Evolutionary conservation across 2,888 invertebrate genomes (phyloP), one percentile per base, ranked within the genome.

Genomic region (Horisme vitalbata): DNA sequence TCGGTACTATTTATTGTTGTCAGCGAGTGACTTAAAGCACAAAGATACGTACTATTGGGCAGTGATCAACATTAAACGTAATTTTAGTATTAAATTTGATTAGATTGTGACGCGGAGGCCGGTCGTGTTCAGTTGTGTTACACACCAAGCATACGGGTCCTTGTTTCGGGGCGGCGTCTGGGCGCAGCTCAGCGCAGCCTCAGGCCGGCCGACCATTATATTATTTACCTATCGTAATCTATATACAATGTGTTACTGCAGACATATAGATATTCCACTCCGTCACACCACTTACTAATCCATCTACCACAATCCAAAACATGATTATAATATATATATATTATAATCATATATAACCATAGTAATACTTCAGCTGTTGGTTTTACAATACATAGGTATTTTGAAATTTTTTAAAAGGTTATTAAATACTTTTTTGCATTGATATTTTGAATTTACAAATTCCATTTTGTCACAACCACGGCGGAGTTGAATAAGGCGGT

Each of bases 1-100:
- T 79, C 73, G 72, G 68, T 72, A 75, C 78, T 83, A 78, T 79
- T 72, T 79, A 77, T 83, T 83, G 86, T 87, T 86, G 86, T 82
- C 80, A 81, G 79, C 80, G 82, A 81, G 81, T 79, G 86, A 86
- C 80, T 80, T 74, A 77, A 77, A 84, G 88, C 88, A 87, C 87
- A 88, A 88, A 88, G 76, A 88, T 88, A 88, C 88, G 87, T 88
- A 89, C 87, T 83, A 83, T 82, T 86, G 87, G 88, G 88, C 88
- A 88, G 88, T 89, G 88, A 89, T 89, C 88, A 89, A 89, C 88
- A 89, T 88, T 86, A 79, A 85, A 79, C 81, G 85, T 87, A 87
- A 88, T 78, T 75, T 83, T 86, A 88, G 87, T 78, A 79, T 80
- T 83, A 87, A 84, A 83, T 83, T 84, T 80, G 83, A 82, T 83